phyloP scores from a whole-genome alignment of 1,140 invertebrate genomes.

The Mesaphorura yosii region DNA sequence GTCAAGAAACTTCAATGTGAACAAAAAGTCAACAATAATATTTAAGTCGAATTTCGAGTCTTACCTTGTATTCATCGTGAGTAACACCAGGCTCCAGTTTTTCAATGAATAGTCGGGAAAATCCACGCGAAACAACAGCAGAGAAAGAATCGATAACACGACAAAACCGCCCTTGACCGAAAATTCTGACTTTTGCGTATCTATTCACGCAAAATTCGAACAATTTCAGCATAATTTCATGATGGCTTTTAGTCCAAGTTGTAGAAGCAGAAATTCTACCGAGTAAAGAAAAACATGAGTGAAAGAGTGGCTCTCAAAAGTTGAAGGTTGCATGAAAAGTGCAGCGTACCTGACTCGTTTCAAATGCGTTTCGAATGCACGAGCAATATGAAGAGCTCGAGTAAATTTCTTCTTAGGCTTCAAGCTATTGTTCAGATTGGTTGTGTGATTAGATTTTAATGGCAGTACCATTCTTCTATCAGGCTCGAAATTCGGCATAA shows the following conservation, averaged over 20 bases:
- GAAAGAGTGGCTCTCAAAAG: not conserved
- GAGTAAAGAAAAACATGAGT: slow-evolving; percentile 6
- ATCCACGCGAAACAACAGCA: slow-evolving; percentile 12
- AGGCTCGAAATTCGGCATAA: slow-evolving; percentile 13
- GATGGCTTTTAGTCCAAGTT: slow-evolving; percentile 27
- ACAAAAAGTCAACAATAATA: slow-evolving; percentile 13
- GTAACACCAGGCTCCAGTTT: slow-evolving; percentile 22
- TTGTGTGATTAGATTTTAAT: not conserved
- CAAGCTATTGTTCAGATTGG: slow-evolving; percentile 5
- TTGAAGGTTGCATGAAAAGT: not conserved
- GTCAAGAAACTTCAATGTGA: slow-evolving; percentile 1
- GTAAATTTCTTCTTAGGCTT: slow-evolving; percentile 24
- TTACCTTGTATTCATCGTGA: slow-evolving; percentile 30
- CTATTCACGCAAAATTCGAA: slow-evolving; percentile 25
- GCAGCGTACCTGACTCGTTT: slow-evolving; percentile 20
- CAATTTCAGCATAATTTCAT: slow-evolving; percentile 17
- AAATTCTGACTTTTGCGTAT: slow-evolving; percentile 27
- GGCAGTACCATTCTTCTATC: slow-evolving; percentile 8
- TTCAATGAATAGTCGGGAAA: slow-evolving; percentile 16
- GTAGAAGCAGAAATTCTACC: slow-evolving; percentile 17
- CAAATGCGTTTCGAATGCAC: slow-evolving; percentile 20
- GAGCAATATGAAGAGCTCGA: slow-evolving; percentile 11
- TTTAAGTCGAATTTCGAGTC: not conserved
- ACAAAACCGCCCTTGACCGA: slow-evolving; percentile 25
- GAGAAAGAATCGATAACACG: slow-evolving; percentile 23